phyloP scores from a whole-genome alignment of 2,888 invertebrate species.

The Empis livida region DNA sequence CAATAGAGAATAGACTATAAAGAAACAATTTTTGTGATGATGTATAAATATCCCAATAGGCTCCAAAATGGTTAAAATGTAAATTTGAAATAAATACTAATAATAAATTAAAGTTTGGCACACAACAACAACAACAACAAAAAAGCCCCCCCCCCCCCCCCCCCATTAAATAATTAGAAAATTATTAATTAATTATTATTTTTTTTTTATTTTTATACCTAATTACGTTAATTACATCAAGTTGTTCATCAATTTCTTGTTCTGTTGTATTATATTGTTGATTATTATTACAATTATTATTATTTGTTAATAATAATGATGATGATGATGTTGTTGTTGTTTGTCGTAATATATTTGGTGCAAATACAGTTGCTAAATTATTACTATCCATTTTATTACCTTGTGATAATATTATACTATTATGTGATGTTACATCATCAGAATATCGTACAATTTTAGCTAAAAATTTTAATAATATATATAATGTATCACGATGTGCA shows the following conservation, averaged over 20 bases:
- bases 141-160: no score
- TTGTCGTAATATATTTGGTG: slow-evolving; percentile 82
- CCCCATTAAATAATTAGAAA: no score
- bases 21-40: no score
- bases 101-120: no score
- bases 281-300: not conserved
- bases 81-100: no score
- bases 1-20: no score
- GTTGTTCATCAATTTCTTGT: slow-evolving; percentile 49
- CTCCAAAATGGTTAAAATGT: no score
- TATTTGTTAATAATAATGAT: not conserved
- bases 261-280: slow-evolving; percentile 20
- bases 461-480: slow-evolving; percentile 63
- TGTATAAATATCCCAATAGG: no score
- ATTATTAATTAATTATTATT: no score
- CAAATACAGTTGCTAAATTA: slow-evolving; percentile 86
- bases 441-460: slow-evolving; percentile 38
- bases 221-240: slow-evolving; percentile 83
- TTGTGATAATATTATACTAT: slow-evolving; percentile 19
- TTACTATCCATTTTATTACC: slow-evolving; percentile 93
- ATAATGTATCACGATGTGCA: slow-evolving; percentile 78
- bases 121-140: no score
- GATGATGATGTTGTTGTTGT: slow-evolving; percentile 44
- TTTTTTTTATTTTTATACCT: slow-evolving; percentile 31
- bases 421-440: slow-evolving; percentile 21